A percentile compares a stretch with the other conserved stretches of the same genome.
Conservation (phyloP, 2,888 invertebrate genomes). For the Sinotaia quadrata region DNA sequence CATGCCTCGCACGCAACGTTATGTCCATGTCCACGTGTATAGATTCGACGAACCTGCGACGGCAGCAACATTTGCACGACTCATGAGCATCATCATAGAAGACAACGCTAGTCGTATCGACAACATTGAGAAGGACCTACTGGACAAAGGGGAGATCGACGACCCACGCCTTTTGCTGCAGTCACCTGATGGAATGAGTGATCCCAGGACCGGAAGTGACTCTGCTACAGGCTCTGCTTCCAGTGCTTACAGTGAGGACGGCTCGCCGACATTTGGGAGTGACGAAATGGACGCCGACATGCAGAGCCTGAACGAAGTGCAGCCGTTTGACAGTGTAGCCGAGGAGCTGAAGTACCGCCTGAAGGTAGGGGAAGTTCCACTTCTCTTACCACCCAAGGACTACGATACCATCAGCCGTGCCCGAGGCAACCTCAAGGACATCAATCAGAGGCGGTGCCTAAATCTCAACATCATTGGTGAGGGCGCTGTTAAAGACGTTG, state of each 20-base stretch:
- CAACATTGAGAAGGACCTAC: slow-evolving; percentile 79
- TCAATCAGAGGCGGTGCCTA: slow-evolving; percentile 50
- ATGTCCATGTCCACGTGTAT: slow-evolving; percentile 95
- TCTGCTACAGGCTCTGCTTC: slow-evolving; percentile 53
- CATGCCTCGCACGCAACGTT: slow-evolving; percentile 94
- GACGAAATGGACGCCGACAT: slow-evolving; percentile 61
- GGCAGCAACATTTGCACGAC: slow-evolving; percentile 87
- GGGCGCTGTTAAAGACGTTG: slow-evolving; percentile 10
- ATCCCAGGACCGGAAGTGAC: slow-evolving; percentile 42
- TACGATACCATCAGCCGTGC: slow-evolving; percentile 82
- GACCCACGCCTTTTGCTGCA: slow-evolving; percentile 32
- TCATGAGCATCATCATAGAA: slow-evolving; percentile 85
- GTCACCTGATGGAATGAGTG: slow-evolving; percentile 43
- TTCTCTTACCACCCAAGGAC: slow-evolving; percentile 91
- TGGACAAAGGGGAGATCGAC: slow-evolving; percentile 55
- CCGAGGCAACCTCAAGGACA: slow-evolving; percentile 79
- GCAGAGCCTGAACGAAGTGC: slow-evolving; percentile 54
- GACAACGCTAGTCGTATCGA: slow-evolving; percentile 87
- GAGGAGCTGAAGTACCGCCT: slow-evolving; percentile 89
- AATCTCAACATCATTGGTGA: slow-evolving; percentile 53
- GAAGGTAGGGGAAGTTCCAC: slow-evolving; percentile 75
- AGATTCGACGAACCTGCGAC: slow-evolving; percentile 95
- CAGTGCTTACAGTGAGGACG: slow-evolving; percentile 50
- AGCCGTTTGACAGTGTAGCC: slow-evolving; percentile 89
- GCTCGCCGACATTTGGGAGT: slow-evolving; percentile 50